Percentiles rank a stretch among this genome's conserved stretches.
These are phyloP conservation scores for Anabacerthia variegaticeps DNA, from an alignment of 2,797 vertebrate genomes.

Conservation along the genomic window DNA sequence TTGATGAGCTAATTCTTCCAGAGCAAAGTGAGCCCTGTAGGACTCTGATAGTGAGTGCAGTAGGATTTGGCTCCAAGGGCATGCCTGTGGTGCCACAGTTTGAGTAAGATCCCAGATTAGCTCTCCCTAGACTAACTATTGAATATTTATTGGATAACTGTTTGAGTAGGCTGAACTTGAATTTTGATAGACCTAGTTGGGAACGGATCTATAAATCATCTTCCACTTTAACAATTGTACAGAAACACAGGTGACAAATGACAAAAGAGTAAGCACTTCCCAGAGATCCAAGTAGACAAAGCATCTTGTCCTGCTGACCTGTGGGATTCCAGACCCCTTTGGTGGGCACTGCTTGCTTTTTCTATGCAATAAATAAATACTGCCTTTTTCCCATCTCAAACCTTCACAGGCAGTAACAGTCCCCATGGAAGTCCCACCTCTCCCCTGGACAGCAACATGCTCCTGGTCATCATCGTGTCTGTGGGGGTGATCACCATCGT, in stretches of 20 bases:
- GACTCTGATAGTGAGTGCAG: accelerated
- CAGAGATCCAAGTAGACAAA: neutral
- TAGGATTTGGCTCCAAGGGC: neutral
- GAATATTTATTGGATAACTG: neutral
- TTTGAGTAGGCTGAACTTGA: neutral
- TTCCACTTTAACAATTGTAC: neutral
- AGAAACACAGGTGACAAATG: neutral
- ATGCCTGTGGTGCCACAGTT: neutral
- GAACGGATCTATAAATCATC: neutral
- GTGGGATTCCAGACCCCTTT: neutral
- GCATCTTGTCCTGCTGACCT: neutral
- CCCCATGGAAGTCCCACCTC: constrained; percentile 83
- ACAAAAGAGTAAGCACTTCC: neutral
- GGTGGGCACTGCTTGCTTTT: neutral
- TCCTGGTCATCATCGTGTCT: constrained; percentile 93
- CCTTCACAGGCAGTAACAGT: constrained; percentile 84
- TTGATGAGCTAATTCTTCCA: neutral
- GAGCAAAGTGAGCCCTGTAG: neutral
- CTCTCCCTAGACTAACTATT: neutral
- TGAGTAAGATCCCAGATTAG: neutral
- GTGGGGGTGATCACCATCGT: constrained; percentile 93
- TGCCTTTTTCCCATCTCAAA: neutral
- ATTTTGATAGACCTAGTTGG: neutral
- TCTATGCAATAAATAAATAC: neutral
- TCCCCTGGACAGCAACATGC: constrained; percentile 85